Conservation (phyloP, 1,140 invertebrate genomes). For the Antheraea pernyi region DNA sequence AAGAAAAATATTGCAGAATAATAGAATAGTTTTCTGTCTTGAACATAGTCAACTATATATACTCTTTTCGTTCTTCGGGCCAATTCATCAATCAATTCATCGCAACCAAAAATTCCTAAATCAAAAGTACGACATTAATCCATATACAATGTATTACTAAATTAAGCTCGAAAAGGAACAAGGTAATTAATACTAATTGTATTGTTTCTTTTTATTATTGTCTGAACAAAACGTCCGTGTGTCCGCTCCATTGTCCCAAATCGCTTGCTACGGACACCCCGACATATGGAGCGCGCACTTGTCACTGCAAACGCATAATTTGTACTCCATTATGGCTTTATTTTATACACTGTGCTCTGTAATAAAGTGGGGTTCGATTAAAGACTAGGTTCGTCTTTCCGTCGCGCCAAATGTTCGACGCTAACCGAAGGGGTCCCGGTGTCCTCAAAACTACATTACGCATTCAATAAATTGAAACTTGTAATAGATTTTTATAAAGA, state of each 20-base stretch:
- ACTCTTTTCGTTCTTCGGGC: too few species aligned
- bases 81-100: too few species aligned
- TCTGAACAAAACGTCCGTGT: conserved; percentile 24
- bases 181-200: too few species aligned
- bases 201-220: not conserved
- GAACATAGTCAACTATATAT: too few species aligned
- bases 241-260: conserved; percentile 24
- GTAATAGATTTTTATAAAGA: conserved; percentile 58
- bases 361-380: conserved; percentile 70
- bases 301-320: conserved; percentile 67
- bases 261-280: conserved; percentile 62
- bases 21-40: too few species aligned
- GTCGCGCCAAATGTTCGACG: conserved; percentile 63
- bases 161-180: too few species aligned
- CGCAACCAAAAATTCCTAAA: too few species aligned
- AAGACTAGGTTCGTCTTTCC: conserved; percentile 68
- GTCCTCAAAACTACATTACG: conserved; percentile 56
- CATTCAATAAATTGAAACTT: conserved; percentile 68
- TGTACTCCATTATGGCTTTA: conserved; percentile 69
- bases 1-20: too few species aligned
- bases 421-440: conserved; percentile 32
- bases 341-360: conserved; percentile 59
- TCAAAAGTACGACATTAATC: too few species aligned
- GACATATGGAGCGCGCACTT: conserved; percentile 72
- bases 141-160: too few species aligned